Evolutionary conservation across 1,140 invertebrate genomes (phyloP).

Genomic region (Heliconius hewitsoni): DNA sequence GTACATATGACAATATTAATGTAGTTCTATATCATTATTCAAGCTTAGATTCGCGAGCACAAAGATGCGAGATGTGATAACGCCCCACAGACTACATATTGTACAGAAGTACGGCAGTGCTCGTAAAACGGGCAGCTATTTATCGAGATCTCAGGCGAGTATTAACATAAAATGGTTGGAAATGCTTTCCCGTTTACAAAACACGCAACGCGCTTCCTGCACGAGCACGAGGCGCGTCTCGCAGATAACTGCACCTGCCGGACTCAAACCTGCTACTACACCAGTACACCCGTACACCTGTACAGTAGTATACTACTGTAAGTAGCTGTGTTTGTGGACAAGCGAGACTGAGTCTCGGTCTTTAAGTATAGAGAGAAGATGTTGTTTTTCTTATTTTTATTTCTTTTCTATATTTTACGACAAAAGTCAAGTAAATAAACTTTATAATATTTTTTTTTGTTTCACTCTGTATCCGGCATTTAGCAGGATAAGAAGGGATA

Average conservation of each 20-base stretch:
- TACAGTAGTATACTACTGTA: too few species aligned
- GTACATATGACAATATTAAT: background rate
- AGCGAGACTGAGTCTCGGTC: background rate
- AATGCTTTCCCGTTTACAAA: background rate
- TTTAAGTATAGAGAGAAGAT: too few species aligned
- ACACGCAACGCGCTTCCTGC: slow-evolving; percentile 2
- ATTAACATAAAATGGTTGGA: slow-evolving; percentile 6
- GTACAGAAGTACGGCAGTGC: background rate
- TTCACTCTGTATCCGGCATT: too few species aligned
- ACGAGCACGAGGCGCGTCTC: background rate
- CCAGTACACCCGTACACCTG: too few species aligned
- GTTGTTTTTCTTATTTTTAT: too few species aligned
- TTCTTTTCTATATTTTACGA: too few species aligned
- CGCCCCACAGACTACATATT: background rate
- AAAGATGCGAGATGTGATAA: background rate
- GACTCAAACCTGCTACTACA: background rate
- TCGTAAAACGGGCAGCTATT: background rate
- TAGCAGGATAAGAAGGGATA: too few species aligned
- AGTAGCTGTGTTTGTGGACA: background rate
- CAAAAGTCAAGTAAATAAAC: too few species aligned
- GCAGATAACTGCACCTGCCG: background rate
- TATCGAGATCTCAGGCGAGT: slow-evolving; percentile 7
- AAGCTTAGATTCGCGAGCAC: too few species aligned
- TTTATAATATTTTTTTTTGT: too few species aligned
- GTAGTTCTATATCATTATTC: background rate